phyloP scores from a whole-genome alignment of 92 coral and sea anemone genomes.

The Porites evermanni region DNA sequence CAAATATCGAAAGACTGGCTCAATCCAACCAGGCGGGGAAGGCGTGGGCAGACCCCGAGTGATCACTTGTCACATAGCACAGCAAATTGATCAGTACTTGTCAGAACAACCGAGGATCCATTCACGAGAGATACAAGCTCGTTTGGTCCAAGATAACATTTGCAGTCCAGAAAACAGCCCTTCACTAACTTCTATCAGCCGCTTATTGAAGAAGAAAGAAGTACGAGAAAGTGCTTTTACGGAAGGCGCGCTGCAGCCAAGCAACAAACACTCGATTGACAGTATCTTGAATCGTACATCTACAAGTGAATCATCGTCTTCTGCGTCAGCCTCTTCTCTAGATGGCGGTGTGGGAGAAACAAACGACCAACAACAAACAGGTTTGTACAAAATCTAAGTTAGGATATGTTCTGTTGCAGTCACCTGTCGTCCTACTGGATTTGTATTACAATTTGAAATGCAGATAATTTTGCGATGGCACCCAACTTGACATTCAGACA shows the following conservation, averaged over 20 bases:
- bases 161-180: slow-evolving; percentile 28
- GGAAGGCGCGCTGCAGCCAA: not conserved
- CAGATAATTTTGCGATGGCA: too few relatives aligned
- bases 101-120: slow-evolving; percentile 51
- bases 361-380: not conserved
- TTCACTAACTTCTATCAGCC: slow-evolving; percentile 43
- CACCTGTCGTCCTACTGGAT: not conserved
- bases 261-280: not conserved
- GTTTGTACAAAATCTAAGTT: not conserved
- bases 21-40: slow-evolving; percentile 42
- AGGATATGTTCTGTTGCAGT: not conserved
- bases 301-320: not conserved
- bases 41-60: slow-evolving; percentile 51
- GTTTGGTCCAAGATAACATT: slow-evolving; percentile 25
- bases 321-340: not conserved
- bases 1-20: slow-evolving; percentile 77
- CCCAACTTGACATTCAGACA: too few relatives aligned
- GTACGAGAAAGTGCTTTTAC: not conserved
- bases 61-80: slow-evolving; percentile 53
- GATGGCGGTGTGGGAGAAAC: too few relatives aligned
- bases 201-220: slow-evolving; percentile 13
- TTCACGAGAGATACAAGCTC: slow-evolving; percentile 65
- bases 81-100: slow-evolving; percentile 51
- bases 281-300: slow-evolving; percentile 1
- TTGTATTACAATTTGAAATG: too few relatives aligned